phyloP scores from a whole-genome alignment of 2,797 vertebrate genomes.

The Anableps anableps region DNA sequence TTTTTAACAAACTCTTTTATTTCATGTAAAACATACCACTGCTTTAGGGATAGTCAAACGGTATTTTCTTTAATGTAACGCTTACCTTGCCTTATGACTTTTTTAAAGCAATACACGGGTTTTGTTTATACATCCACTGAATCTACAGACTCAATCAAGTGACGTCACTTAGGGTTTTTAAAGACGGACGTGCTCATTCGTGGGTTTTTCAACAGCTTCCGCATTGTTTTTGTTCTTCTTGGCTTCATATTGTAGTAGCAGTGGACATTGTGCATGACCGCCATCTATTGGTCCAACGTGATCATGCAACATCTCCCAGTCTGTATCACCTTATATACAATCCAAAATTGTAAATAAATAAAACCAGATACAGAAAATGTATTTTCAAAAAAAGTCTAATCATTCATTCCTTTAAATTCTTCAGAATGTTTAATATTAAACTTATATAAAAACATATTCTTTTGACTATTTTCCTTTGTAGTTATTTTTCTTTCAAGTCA shows the following conservation, averaged over 20 bases:
- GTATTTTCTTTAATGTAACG: rapidly evolving
- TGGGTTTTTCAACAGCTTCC: neutral
- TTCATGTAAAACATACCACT: neutral
- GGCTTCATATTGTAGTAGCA: neutral
- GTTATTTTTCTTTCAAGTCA: no score
- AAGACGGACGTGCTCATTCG: conserved; percentile 61
- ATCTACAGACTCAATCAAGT: neutral
- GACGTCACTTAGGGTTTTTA: neutral
- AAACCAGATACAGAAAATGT: no score
- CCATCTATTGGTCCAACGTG: neutral
- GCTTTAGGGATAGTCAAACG: neutral
- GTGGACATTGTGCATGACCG: neutral
- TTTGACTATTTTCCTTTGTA: no score
- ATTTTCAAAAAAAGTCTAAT: no score
- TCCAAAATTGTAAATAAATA: no score
- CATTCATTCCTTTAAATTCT: no score
- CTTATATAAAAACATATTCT: no score
- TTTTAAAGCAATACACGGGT: conserved; percentile 13
- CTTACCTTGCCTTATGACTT: conserved; percentile 34
- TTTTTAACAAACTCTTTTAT: neutral
- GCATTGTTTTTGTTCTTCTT: neutral
- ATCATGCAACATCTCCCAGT: no score
- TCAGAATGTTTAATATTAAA: no score
- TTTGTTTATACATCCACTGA: conserved; percentile 6
- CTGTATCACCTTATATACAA: no score